phyloP scores from a whole-genome alignment of 2,113 vertebrate species.

The Blennius ocellaris region DNA sequence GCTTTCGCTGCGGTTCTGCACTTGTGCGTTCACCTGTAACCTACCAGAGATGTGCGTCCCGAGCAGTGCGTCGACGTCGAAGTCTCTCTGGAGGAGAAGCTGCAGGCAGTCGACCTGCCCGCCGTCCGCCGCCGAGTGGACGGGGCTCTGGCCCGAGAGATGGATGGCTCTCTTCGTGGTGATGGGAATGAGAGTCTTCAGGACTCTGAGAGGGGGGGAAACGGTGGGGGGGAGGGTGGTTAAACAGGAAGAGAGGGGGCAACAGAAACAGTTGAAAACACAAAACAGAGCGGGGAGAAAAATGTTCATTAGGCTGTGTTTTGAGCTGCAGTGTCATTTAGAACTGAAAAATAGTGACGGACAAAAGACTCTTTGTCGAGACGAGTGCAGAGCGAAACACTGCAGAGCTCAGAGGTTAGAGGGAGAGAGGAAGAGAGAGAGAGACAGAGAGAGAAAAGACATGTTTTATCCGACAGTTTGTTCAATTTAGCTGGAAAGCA shows the following conservation, averaged over 20 bases:
- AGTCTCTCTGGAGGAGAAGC: conserved; percentile 85
- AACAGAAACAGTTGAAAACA: conserved; percentile 40
- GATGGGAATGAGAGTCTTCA: conserved; percentile 87
- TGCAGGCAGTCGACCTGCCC: conserved; percentile 87
- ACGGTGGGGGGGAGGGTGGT: background rate
- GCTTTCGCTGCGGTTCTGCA: background rate
- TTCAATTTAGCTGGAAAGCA: conserved; percentile 26
- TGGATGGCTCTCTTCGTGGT: conserved; percentile 86
- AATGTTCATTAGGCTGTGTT: conserved; percentile 60
- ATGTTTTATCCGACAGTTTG: conserved; percentile 5
- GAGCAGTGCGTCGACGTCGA: conserved; percentile 85
- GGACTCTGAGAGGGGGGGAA: conserved; percentile 68
- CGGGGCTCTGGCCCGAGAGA: conserved; percentile 84
- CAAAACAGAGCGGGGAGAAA: conserved; percentile 45
- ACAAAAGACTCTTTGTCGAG: conserved; percentile 66
- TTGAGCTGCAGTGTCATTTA: conserved; percentile 47
- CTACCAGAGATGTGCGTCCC: conserved; percentile 82
- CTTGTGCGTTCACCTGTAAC: background rate
- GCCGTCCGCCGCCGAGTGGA: conserved; percentile 90
- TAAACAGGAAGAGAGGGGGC: conserved; percentile 23
- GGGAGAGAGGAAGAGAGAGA: background rate
- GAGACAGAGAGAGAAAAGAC: conserved; percentile 3
- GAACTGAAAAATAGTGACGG: conserved; percentile 46
- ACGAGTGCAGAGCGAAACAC: conserved; percentile 28
- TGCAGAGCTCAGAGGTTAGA: conserved; percentile 48